Percentiles rank a stretch among this genome's conserved stretches.
Conservation (phyloP, 1,140 invertebrate genomes). For the Anagrus nilaparvatae region DNA sequence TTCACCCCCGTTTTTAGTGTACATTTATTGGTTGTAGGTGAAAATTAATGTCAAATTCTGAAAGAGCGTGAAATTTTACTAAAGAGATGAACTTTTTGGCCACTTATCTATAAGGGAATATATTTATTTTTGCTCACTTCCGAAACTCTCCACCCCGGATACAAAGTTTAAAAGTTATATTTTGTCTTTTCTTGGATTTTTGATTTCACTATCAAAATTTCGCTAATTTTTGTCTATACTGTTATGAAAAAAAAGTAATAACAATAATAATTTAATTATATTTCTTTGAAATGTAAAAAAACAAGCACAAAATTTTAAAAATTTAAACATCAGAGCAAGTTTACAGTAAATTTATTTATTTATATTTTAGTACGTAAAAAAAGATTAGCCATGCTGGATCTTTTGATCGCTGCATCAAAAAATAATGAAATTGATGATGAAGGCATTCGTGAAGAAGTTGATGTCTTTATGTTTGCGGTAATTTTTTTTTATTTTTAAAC, state of each 20-base stretch:
- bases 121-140: no score
- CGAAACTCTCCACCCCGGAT: no score
- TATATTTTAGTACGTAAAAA: conserved; percentile 35
- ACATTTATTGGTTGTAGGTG: no score
- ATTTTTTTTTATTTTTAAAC: conserved; percentile 18
- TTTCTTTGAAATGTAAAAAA: conserved; percentile 1
- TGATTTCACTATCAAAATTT: no score
- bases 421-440: conserved; percentile 42
- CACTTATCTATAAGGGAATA: no score
- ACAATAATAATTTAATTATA: neutral
- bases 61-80: no score
- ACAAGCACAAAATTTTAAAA: neutral
- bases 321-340: neutral
- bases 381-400: conserved; percentile 68
- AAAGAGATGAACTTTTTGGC: no score
- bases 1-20: no score
- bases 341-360: neutral
- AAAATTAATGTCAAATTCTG: no score
- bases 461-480: conserved; percentile 68
- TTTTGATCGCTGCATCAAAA: conserved; percentile 52
- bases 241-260: neutral
- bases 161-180: no score
- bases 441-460: conserved; percentile 74
- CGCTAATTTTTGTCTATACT: neutral
- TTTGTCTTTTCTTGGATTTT: no score